phyloP scores from a whole-genome alignment of 2,797 vertebrate genomes.

The Octomys mimax region DNA sequence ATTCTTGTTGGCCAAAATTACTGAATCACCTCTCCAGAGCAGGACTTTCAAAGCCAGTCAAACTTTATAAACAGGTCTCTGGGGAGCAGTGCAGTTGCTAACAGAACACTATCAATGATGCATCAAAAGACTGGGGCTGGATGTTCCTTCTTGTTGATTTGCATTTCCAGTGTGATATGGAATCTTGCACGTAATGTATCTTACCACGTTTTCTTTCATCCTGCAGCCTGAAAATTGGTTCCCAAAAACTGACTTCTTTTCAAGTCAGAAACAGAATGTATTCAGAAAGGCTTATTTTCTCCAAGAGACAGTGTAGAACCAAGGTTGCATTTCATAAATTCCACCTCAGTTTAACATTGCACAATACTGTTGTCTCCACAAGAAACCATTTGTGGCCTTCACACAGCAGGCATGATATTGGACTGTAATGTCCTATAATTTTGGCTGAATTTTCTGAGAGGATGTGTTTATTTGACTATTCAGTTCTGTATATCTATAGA shows the following conservation, averaged over 20 bases:
- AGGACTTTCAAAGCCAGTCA: neutral
- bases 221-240: neutral
- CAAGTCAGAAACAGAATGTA: neutral
- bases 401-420: constrained; percentile 14
- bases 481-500: neutral
- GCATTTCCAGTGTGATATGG: neutral
- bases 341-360: constrained; percentile 11
- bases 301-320: neutral
- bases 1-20: neutral
- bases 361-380: neutral
- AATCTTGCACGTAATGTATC: neutral
- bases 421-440: neutral
- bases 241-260: neutral
- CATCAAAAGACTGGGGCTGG: neutral
- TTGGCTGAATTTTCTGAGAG: neutral
- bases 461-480: neutral
- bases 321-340: constrained; percentile 16
- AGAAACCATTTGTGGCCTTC: constrained; percentile 40
- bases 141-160: neutral
- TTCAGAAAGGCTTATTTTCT: neutral
- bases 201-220: neutral
- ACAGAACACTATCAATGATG: neutral
- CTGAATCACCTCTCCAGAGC: neutral
- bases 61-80: neutral
- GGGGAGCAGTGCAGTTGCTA: neutral